Evolutionary conservation across 2,888 invertebrate species (phyloP), one percentile per base, ranked within the genome.

Genomic region (Drosophila borborema): DNA sequence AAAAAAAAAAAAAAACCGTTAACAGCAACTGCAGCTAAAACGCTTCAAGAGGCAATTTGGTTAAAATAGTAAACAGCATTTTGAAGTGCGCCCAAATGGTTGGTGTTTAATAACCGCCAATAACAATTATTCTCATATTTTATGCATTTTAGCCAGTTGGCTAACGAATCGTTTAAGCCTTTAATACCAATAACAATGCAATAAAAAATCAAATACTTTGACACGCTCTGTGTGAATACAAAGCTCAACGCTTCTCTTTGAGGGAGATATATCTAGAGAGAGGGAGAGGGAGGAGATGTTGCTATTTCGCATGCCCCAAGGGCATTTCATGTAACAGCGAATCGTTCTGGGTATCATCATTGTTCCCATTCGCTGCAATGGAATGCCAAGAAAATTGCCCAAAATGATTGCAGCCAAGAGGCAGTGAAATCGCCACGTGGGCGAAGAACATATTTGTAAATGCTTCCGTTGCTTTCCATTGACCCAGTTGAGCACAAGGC

Each of bases 391-490:
- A 53, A 58, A 64, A 72, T 53, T 56, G 55, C 64, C 56, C 40
- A 58, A 62, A 75, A 59, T 64, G 58, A 64, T 65, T 63, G 41
- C 43, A 41, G 12, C 41, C n/a, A 51, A 46, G 64, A 46, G 31
- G 12, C 51, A 43, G 7, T 12, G 48, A 45, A 18, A 54, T 48
- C 51, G 68, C 53, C 67, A 68, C 55, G 76, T 76, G 64, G 60
- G 63, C 76, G 74, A 76, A 66, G 6, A 55, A 64, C 60, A 69
- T 63, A 76, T 76, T 67, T 64, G 75, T 58, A 67, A 83, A 74
- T 66, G 80, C 77, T 83, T 84, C 83, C 83, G 87, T 71, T 20
- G 20, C 20, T 87, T 73, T 68, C 51, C 82, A 85, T 87, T 84
- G 83, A 87, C 83, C 83, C 80, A 86, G 53, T 86, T 82, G 74